A percentile compares a stretch with the other conserved stretches of the same genome.
Evolutionary conservation across 1,140 invertebrate species (phyloP).

Genomic region (Cyclina sinensis): DNA sequence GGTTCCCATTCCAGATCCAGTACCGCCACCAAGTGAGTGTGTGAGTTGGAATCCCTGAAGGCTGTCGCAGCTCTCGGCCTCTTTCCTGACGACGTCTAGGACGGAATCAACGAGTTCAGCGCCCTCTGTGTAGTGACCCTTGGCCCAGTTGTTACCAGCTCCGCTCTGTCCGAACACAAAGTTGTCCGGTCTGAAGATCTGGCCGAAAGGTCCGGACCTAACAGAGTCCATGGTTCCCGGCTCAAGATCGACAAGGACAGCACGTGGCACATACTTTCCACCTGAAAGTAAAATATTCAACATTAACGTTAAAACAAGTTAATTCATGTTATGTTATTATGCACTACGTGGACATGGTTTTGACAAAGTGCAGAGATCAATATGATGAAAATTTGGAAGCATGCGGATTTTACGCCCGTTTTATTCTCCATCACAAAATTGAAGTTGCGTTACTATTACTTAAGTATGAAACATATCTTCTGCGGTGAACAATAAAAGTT

Average conservation of each 20-base stretch:
- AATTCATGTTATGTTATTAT: too few species aligned
- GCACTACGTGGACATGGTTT: too few species aligned
- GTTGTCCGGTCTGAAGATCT: constrained; percentile 95
- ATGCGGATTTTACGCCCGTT: too few species aligned
- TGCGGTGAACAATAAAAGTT: too few species aligned
- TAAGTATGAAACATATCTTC: too few species aligned
- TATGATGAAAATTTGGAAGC: too few species aligned
- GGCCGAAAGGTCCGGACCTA: constrained; percentile 93
- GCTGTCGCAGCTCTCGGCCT: constrained; percentile 94
- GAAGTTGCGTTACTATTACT: too few species aligned
- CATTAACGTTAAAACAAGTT: too few species aligned
- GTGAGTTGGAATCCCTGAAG: constrained; percentile 92
- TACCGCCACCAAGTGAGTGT: constrained; percentile 90
- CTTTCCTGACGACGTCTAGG: constrained; percentile 93
- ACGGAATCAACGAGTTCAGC: constrained; percentile 94
- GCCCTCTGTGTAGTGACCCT: constrained; percentile 97
- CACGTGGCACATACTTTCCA: constrained; percentile 96
- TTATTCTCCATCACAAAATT: too few species aligned
- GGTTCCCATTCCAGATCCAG: constrained; percentile 88
- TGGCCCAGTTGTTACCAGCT: constrained; percentile 96
- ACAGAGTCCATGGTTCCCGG: constrained; percentile 98
- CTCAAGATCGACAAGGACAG: constrained; percentile 96
- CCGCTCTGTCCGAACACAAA: constrained; percentile 88
- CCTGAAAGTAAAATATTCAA: constrained; percentile 70
- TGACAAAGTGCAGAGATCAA: too few species aligned